These are phyloP conservation scores for Trilocha varians DNA, from an alignment of 2,888 invertebrate species.

Conservation along the genomic window DNA sequence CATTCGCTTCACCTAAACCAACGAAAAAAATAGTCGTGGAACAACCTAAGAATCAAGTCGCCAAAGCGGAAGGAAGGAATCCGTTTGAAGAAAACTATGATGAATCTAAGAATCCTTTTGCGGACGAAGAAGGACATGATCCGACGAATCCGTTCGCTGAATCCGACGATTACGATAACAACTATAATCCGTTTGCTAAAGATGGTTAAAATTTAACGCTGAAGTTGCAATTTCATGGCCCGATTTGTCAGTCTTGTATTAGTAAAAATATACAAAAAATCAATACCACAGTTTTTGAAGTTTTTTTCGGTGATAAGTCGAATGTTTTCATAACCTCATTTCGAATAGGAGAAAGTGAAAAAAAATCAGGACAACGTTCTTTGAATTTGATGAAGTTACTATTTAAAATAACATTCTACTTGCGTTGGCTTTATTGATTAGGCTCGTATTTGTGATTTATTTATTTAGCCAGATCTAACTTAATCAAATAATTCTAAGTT, in stretches of 20 bases:
- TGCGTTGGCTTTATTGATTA: no score
- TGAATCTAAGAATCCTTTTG: conserved; percentile 78
- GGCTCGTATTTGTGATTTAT: no score
- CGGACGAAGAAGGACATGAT: conserved; percentile 60
- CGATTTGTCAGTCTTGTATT: no score
- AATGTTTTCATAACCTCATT: no score
- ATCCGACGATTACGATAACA: conserved; percentile 81
- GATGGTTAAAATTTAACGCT: conserved; percentile 8
- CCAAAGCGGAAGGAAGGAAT: conserved; percentile 36
- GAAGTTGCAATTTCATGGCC: no score
- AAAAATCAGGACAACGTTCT: no score
- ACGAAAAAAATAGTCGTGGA: conserved; percentile 19
- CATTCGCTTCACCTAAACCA: conserved; percentile 26
- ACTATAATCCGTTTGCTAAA: conserved; percentile 81
- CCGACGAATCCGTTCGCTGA: conserved; percentile 70
- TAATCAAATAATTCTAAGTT: not conserved
- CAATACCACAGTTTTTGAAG: no score
- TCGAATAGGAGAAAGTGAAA: no score
- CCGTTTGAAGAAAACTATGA: conserved; percentile 71
- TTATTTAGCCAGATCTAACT: not conserved
- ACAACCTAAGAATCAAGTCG: conserved; percentile 24
- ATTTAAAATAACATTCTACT: no score
- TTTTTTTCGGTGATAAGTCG: no score
- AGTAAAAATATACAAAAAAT: no score
- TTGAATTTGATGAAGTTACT: no score